These are phyloP conservation scores for Lamellibrachia satsuma DNA, from an alignment of 2,888 invertebrate genomes.

Conservation along the genomic window DNA sequence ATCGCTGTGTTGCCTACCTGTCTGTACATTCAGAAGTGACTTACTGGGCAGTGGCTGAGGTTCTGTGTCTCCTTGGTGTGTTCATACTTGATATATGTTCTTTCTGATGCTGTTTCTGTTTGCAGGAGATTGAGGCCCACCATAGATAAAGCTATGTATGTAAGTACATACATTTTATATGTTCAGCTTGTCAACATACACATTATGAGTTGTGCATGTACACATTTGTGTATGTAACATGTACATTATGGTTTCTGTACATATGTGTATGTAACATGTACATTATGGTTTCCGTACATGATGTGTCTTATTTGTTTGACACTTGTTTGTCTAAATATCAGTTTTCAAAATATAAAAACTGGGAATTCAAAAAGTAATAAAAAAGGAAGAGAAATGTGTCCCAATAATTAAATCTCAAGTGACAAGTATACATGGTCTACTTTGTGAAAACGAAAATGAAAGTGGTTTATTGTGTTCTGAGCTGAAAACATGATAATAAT, in stretches of 20 bases:
- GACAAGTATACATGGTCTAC: background rate
- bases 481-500: background rate
- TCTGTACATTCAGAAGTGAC: no score
- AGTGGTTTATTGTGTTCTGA: background rate
- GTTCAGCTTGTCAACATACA: background rate
- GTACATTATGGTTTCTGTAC: no score
- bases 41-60: no score
- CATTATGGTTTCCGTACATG: no score
- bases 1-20: no score
- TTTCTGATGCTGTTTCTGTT: background rate
- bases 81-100: background rate
- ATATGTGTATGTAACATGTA: no score
- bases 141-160: slow-evolving; percentile 17
- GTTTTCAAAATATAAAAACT: background rate
- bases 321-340: background rate
- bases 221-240: no score
- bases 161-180: background rate
- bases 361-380: background rate
- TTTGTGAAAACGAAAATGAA: background rate
- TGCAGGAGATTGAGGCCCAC: background rate
- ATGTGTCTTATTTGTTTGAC: no score
- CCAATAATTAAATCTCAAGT: background rate
- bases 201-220: no score
- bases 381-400: no score
- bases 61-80: background rate